Percentiles rank a stretch among this genome's conserved stretches.
Conservation (phyloP, 2,888 invertebrate species). For the Oxycera nigricornis region DNA sequence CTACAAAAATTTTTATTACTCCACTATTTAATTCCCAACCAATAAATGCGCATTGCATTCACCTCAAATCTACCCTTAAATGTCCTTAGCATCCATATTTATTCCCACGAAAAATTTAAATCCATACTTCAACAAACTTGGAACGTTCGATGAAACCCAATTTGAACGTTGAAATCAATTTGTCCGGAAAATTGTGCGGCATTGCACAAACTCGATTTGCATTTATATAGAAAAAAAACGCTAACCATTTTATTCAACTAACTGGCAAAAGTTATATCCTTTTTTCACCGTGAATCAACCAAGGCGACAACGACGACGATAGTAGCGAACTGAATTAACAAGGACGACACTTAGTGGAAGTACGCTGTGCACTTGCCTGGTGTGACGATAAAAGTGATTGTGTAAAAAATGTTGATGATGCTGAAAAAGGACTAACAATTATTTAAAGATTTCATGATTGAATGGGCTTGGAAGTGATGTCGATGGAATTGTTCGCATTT, state of each 20-base stretch:
- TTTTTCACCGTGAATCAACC: background rate
- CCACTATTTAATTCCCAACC: no score
- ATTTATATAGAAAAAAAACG: background rate
- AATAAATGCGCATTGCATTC: no score
- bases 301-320: background rate
- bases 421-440: background rate
- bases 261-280: background rate
- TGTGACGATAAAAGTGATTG: background rate
- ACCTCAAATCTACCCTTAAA: no score
- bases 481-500: no score
- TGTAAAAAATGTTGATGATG: background rate
- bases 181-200: conserved; percentile 1
- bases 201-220: conserved; percentile 8
- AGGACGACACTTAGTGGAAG: background rate
- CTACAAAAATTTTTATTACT: no score
- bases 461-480: no score
- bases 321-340: background rate
- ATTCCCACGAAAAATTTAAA: no score
- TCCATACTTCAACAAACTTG: no score
- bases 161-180: conserved; percentile 17
- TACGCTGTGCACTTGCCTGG: background rate
- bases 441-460: background rate
- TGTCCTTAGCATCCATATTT: no score
- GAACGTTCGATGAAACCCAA: no score
- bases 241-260: background rate